Conservation (phyloP, 2,797 vertebrate genomes). For the Myotis pilosus region DNA sequence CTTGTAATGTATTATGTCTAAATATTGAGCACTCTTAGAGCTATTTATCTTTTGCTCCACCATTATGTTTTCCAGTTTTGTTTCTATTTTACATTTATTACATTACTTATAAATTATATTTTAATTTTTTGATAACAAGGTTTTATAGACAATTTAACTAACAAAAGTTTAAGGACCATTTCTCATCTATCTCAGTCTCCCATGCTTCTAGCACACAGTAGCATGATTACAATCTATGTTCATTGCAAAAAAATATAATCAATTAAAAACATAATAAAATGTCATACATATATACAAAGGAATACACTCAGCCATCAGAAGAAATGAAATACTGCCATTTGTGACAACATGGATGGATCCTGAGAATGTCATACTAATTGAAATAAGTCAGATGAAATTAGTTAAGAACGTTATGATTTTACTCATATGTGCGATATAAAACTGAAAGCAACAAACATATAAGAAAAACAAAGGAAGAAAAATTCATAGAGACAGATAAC, state of each 20-base stretch:
- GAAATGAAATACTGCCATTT: not conserved
- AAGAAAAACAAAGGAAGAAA: not conserved
- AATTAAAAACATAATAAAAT: not conserved
- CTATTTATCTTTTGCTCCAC: not conserved
- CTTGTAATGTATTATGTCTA: not conserved
- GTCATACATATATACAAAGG: not conserved
- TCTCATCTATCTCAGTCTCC: not conserved
- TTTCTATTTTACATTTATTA: not conserved
- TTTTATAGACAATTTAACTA: not conserved
- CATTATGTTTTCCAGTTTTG: not conserved
- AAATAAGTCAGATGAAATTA: not conserved
- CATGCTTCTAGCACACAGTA: not conserved
- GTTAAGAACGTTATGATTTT: not conserved
- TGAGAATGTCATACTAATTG: not conserved
- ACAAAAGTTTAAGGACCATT: not conserved
- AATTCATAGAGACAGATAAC: not conserved
- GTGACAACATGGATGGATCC: not conserved
- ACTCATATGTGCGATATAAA: not conserved
- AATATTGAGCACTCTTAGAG: not conserved
- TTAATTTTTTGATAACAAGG: not conserved
- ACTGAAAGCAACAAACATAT: not conserved
- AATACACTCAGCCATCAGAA: not conserved
- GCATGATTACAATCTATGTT: not conserved
- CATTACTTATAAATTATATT: not conserved
- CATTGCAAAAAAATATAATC: not conserved